A percentile compares a stretch with the other conserved stretches of the same genome.
Conservation (phyloP, 2,888 invertebrate genomes). For the Monoplex corrugatus region DNA sequence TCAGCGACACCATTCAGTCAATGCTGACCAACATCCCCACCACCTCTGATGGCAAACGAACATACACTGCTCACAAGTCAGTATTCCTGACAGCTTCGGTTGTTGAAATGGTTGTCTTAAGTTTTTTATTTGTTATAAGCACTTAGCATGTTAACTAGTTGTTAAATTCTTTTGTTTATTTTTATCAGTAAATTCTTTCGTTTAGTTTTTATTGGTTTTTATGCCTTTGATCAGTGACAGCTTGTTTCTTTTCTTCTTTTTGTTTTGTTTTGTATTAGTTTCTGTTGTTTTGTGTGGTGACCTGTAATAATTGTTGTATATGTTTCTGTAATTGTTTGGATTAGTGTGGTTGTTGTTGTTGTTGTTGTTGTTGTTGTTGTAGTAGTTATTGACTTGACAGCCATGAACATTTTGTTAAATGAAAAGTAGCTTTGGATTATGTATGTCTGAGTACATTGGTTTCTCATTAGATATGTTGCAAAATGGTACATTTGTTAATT, state of each 20-base stretch:
- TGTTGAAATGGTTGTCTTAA: too few species aligned
- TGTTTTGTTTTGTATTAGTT: neutral
- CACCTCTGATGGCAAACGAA: slow-evolving; percentile 75
- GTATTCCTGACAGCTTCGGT: too few species aligned
- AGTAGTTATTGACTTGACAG: too few species aligned
- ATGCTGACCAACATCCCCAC: slow-evolving; percentile 78
- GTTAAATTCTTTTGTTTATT: neutral
- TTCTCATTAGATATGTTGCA: too few species aligned
- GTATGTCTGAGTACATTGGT: too few species aligned
- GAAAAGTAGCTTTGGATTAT: too few species aligned
- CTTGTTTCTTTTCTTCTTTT: too few species aligned
- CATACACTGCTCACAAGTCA: slow-evolving; percentile 78
- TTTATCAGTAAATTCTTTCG: neutral
- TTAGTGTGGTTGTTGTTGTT: neutral
- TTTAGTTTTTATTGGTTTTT: slow-evolving; percentile 7
- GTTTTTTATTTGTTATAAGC: neutral
- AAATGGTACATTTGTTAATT: neutral
- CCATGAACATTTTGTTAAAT: too few species aligned
- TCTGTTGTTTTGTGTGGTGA: too few species aligned
- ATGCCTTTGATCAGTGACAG: too few species aligned
- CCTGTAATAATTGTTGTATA: too few species aligned
- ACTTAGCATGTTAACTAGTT: neutral
- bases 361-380: too few species aligned
- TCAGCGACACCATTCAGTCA: slow-evolving; percentile 70
- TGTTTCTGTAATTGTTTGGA: neutral